Percentiles rank a stretch among this genome's conserved stretches.
Conservation (phyloP, 2,888 invertebrate species). For the Orchesella flavescens region DNA sequence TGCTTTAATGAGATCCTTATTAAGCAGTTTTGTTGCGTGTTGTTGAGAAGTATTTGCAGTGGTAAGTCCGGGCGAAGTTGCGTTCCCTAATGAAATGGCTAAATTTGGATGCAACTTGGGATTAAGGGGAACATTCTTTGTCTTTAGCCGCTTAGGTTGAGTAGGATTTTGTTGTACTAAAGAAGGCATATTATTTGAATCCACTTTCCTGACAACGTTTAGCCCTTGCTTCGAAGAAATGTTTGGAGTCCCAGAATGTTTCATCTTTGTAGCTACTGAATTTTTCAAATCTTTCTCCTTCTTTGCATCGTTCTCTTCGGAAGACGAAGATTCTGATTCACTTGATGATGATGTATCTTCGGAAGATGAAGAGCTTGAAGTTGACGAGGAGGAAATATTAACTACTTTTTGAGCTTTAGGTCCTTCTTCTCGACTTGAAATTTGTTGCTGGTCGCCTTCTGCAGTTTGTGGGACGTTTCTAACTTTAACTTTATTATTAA, state of each 20-base stretch:
- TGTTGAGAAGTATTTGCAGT: slow-evolving; percentile 7
- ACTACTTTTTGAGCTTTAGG: slow-evolving; percentile 6
- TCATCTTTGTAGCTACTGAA: not conserved
- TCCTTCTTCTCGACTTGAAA: not conserved
- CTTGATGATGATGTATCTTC: slow-evolving; percentile 63
- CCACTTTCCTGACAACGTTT: slow-evolving; percentile 15
- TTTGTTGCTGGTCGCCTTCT: not conserved
- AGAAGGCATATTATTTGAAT: slow-evolving; percentile 24
- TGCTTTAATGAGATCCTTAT: slow-evolving; percentile 56
- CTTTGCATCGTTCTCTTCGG: slow-evolving; percentile 45
- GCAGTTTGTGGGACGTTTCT: not conserved
- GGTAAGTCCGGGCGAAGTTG: not conserved
- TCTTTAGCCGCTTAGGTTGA: slow-evolving; percentile 62
- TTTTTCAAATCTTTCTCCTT: slow-evolving; percentile 17
- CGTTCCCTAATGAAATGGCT: not conserved
- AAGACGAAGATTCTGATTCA: slow-evolving; percentile 45
- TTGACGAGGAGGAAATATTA: slow-evolving; percentile 52
- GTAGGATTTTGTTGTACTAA: slow-evolving; percentile 19
- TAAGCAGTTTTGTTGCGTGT: slow-evolving; percentile 28
- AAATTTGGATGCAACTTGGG: slow-evolving; percentile 64
- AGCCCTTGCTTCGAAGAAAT: not conserved
- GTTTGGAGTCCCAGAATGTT: not conserved
- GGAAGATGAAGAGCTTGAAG: slow-evolving; percentile 65
- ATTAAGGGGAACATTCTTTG: slow-evolving; percentile 71
- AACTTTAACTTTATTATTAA: not conserved